phyloP scores from a whole-genome alignment of 2,888 invertebrate species.

The Pseudeuparius sepicola region DNA sequence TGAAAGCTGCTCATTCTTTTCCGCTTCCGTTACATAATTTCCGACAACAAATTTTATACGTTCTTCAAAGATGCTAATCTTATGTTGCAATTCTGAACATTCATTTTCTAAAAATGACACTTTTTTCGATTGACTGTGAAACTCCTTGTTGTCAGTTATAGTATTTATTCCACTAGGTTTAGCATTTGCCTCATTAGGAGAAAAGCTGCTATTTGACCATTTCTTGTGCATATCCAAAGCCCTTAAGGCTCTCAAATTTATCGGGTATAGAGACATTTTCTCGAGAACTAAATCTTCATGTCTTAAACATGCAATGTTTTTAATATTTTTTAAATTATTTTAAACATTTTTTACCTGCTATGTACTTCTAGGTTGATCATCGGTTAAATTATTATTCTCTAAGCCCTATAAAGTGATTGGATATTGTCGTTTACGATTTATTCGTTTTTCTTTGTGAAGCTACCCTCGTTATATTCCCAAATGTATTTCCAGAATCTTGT shows the following conservation, averaged over 20 bases:
- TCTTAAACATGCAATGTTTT: constrained; percentile 2
- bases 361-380: too few species aligned
- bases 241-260: constrained; percentile 28
- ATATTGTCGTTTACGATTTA: constrained; percentile 38
- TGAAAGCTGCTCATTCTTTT: constrained; percentile 45
- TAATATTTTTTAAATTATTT: background rate
- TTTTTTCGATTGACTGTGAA: constrained; percentile 38
- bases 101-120: constrained; percentile 46
- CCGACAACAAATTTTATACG: constrained; percentile 24
- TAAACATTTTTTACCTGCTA: constrained; percentile 6
- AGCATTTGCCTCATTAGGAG: constrained; percentile 10
- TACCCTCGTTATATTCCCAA: too few species aligned
- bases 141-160: constrained; percentile 18
- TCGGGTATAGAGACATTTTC: constrained; percentile 20
- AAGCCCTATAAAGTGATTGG: constrained; percentile 34
- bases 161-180: constrained; percentile 21
- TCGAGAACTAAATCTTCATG: constrained; percentile 10
- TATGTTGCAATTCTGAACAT: constrained; percentile 41
- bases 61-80: constrained; percentile 30
- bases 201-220: constrained; percentile 20
- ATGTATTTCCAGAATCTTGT: too few species aligned
- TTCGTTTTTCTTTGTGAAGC: constrained; percentile 24
- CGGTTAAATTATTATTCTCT: constrained; percentile 22
- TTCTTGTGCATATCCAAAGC: constrained; percentile 28
- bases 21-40: constrained; percentile 25